These are phyloP conservation scores for Drosophila auraria DNA, from an alignment of 1,140 invertebrate genomes.

Conservation along the genomic window DNA sequence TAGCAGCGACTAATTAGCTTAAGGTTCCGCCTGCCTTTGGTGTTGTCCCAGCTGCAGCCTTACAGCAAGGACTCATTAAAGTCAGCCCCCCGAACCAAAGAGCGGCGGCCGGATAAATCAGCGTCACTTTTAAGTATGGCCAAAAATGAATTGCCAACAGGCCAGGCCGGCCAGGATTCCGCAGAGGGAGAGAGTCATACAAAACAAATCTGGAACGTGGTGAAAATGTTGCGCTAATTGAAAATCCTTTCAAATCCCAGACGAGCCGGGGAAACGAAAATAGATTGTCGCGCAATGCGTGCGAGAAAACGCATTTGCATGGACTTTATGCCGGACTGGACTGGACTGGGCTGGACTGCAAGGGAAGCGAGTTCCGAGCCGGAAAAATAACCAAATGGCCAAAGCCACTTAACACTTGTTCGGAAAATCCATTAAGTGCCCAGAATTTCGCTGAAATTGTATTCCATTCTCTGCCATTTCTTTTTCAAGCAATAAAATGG, in stretches of 20 bases:
- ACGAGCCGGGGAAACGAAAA: constrained; percentile 54
- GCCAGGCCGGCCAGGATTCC: background rate
- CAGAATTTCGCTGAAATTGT: constrained; percentile 40
- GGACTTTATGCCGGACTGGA: background rate
- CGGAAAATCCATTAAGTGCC: constrained; percentile 74
- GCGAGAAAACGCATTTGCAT: constrained; percentile 56
- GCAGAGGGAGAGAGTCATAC: background rate
- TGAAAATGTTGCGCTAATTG: constrained; percentile 64
- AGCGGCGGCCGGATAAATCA: constrained; percentile 50
- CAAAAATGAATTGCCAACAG: constrained; percentile 62
- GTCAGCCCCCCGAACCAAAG: constrained; percentile 10
- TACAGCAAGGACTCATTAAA: constrained; percentile 45
- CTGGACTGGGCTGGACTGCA: constrained; percentile 12
- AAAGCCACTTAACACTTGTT: constrained; percentile 76
- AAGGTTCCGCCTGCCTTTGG: constrained; percentile 32
- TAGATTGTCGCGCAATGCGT: constrained; percentile 68
- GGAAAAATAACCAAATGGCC: constrained; percentile 62
- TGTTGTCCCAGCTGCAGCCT: constrained; percentile 32
- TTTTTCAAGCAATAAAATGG: constrained; percentile 30
- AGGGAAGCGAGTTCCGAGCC: background rate
- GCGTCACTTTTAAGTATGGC: constrained; percentile 63
- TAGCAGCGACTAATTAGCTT: constrained; percentile 76
- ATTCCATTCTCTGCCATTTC: constrained; percentile 32
- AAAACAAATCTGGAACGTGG: constrained; percentile 15
- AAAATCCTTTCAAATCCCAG: constrained; percentile 75